Percentiles rank a stretch among this genome's conserved stretches.
These are phyloP conservation scores for Empidonax traillii DNA, from an alignment of 2,113 vertebrate genomes.

Conservation along the genomic window DNA sequence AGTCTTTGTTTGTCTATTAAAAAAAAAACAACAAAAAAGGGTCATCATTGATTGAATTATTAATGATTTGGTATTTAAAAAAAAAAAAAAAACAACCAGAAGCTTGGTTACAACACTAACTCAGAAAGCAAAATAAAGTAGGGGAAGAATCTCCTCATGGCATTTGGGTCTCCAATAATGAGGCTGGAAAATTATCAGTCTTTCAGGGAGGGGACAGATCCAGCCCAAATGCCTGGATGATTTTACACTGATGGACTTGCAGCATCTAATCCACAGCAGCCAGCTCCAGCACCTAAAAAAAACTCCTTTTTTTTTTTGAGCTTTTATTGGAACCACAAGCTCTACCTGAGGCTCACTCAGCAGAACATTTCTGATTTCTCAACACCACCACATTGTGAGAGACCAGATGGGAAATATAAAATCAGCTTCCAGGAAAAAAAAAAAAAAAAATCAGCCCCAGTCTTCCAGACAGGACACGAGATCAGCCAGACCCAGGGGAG, in stretches of 20 bases:
- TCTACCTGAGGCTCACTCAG: background rate
- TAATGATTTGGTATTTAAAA: background rate
- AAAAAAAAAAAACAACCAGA: background rate
- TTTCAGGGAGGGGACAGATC: background rate
- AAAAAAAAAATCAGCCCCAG: background rate
- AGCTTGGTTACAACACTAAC: background rate
- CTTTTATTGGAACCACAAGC: background rate
- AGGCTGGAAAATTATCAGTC: background rate
- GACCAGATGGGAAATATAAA: background rate
- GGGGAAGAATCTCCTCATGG: accelerated
- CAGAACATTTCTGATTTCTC: background rate
- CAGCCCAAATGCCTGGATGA: background rate
- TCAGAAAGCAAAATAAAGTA: background rate
- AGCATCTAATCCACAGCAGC: background rate
- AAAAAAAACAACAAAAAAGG: background rate
- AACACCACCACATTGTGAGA: background rate
- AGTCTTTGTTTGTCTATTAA: conserved; percentile 72
- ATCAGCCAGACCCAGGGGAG: background rate
- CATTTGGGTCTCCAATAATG: accelerated
- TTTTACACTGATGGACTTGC: background rate
- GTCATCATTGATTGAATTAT: background rate
- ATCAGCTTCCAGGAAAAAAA: background rate
- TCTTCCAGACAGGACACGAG: background rate
- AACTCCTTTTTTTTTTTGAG: background rate
- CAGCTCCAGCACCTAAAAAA: background rate